These are phyloP conservation scores for Pempheris klunzingeri DNA, from an alignment of 2,797 vertebrate species.

Conservation along the genomic window DNA sequence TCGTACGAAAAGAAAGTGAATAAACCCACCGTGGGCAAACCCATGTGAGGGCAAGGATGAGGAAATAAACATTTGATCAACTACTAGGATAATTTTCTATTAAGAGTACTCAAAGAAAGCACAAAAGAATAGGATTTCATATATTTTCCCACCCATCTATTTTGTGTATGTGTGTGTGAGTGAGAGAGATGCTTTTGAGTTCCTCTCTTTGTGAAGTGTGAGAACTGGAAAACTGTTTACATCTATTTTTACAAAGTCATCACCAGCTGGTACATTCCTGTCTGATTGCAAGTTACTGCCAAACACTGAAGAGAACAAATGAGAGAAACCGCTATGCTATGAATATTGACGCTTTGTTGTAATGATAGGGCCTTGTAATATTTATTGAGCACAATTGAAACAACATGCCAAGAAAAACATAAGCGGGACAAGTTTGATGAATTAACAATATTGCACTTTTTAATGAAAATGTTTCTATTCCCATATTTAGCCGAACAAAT, in stretches of 20 bases:
- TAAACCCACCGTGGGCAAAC: constrained; percentile 78
- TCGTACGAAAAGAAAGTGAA: constrained; percentile 94
- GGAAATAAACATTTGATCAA: constrained; percentile 72
- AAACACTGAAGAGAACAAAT: constrained; percentile 74
- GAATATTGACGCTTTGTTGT: constrained; percentile 62
- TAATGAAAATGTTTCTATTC: constrained; percentile 50
- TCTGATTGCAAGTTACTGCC: constrained; percentile 79
- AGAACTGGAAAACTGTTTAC: constrained; percentile 90
- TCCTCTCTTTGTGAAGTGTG: constrained; percentile 80
- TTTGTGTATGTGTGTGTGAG: constrained; percentile 59
- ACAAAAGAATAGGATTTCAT: constrained; percentile 81
- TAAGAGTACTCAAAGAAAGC: constrained; percentile 77
- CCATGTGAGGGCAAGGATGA: constrained; percentile 75
- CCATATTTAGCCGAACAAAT: constrained; percentile 51
- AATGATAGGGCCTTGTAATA: constrained; percentile 67
- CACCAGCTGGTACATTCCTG: constrained; percentile 88
- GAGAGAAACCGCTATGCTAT: constrained; percentile 62
- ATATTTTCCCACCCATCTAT: constrained; percentile 74
- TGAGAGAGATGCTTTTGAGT: constrained; percentile 73
- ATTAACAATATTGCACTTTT: constrained; percentile 73
- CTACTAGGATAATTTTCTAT: constrained; percentile 77
- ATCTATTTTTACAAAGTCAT: constrained; percentile 84
- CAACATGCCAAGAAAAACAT: constrained; percentile 76
- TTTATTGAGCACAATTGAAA: constrained; percentile 75
- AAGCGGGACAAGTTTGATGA: constrained; percentile 53